Evolutionary conservation across 2,888 invertebrate genomes (phyloP).

Genomic region (Julus scanicus): DNA sequence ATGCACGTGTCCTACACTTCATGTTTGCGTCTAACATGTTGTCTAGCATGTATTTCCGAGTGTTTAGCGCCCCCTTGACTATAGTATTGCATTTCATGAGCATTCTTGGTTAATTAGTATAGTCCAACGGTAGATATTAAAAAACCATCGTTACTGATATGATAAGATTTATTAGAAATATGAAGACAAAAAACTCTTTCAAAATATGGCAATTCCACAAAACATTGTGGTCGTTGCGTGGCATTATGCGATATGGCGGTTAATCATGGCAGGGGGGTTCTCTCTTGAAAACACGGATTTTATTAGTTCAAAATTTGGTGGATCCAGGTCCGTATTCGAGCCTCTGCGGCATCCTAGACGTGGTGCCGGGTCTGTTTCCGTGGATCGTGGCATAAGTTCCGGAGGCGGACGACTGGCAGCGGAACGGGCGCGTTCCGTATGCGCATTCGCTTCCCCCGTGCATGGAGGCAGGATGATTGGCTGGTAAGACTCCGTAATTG

Average conservation of each 20-base stretch:
- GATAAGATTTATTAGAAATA: constrained; percentile 8
- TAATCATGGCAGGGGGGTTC: neutral
- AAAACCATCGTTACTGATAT: neutral
- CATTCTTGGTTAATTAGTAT: too few relatives aligned
- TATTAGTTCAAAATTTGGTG: constrained; percentile 57
- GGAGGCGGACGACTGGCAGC: constrained; percentile 54
- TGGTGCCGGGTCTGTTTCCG: constrained; percentile 56
- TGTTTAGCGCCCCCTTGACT: too few relatives aligned
- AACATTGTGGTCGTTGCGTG: neutral
- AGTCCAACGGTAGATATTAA: too few relatives aligned
- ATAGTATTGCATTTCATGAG: too few relatives aligned
- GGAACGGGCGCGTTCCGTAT: constrained; percentile 54
- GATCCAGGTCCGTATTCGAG: constrained; percentile 57
- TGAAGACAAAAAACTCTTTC: neutral
- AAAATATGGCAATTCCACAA: neutral
- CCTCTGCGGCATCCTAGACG: constrained; percentile 56
- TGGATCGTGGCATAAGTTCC: constrained; percentile 58
- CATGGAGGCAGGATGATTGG: constrained; percentile 17
- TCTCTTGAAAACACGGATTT: neutral
- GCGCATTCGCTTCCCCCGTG: constrained; percentile 55
- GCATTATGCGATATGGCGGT: constrained; percentile 31
- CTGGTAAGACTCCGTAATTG: constrained; percentile 43
- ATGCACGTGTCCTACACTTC: too few relatives aligned
- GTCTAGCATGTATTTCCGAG: too few relatives aligned
- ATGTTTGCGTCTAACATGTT: too few relatives aligned